Base-by-base conservation (phyloP, 2,888 invertebrate species). In the Chrysolina oricalcia region DNA sequence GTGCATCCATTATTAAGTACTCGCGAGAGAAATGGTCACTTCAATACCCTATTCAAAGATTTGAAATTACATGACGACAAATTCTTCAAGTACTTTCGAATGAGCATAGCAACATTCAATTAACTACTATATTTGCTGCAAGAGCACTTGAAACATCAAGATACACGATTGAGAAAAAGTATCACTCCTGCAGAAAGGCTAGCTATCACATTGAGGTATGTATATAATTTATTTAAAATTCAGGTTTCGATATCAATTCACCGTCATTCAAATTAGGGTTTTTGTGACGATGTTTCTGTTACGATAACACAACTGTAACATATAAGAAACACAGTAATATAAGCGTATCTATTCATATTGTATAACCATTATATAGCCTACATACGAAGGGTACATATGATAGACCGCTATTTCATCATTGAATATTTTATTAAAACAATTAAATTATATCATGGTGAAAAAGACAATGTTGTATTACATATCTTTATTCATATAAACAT, bases 251-350 rank as follows among this genome's bases (percentile, higher is more conserved):
- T 43, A 43, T 43, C 43, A 43, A 43, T 43, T 43, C 43, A 43
- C 43, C 43, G 43, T 43, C 43, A 43, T 43, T 43, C 43, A 43
- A 43, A 43, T 43, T 43, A 43, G 43, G 43, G 43, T 43, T 43
- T 43, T 43, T 43, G 43, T 43, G 43, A 43, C 43, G 43, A 43
- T 43, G 43, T 43, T 43, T 43, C 43, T 43, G 43, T 43, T 43
- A 43, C 43, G 43, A 43, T 43, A 43, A 43, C 43, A 43, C 43
- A 43, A 43, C 43, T 43, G 43, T 43, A 43, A 43, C 43, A 43
- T 43, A 43, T 43, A 43, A 43, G 43, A 27, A 27, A 27, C 27
- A 27, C 27, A 27, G 27, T 27, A 27, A 27, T 27, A 27, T 27
- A 27, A 27, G 27, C 27, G 27, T 27, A 27, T 27, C 27, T 27